A percentile compares a stretch with the other conserved stretches of the same genome.
phyloP scores from a whole-genome alignment of 2,888 invertebrate genomes.

The Acronicta aceris region DNA sequence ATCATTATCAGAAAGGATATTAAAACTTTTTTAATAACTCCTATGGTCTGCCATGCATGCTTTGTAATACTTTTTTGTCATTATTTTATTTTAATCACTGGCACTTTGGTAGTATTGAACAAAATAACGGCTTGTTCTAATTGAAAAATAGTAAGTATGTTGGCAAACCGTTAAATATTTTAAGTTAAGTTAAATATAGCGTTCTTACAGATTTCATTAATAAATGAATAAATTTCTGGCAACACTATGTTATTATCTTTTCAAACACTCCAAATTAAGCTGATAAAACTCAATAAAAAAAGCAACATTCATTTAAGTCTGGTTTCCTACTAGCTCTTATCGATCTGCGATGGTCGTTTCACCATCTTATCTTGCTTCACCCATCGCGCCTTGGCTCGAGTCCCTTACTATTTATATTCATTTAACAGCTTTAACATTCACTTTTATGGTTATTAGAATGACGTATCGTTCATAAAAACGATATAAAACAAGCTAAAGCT shows the following conservation, averaged over 20 bases:
- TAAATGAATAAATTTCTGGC: too few relatives aligned
- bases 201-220: too few relatives aligned
- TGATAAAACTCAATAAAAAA: conserved; percentile 31
- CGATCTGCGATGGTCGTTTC: conserved; percentile 53
- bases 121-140: too few relatives aligned
- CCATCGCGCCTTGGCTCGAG: conserved; percentile 34
- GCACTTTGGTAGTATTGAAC: too few relatives aligned
- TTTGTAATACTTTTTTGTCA: too few relatives aligned
- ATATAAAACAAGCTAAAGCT: conserved; percentile 48
- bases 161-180: too few relatives aligned
- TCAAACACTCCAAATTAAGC: conserved; percentile 3
- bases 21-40: too few relatives aligned
- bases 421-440: conserved; percentile 51
- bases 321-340: conserved; percentile 50
- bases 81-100: too few relatives aligned
- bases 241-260: not conserved
- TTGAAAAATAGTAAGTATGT: too few relatives aligned
- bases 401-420: conserved; percentile 46
- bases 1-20: too few relatives aligned
- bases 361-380: conserved; percentile 49
- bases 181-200: too few relatives aligned
- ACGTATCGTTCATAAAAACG: conserved; percentile 47
- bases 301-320: conserved; percentile 21
- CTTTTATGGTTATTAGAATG: conserved; percentile 60
- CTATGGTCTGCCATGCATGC: too few relatives aligned